phyloP scores from a whole-genome alignment of 2,797 vertebrate genomes.

The Psittacula echo region DNA sequence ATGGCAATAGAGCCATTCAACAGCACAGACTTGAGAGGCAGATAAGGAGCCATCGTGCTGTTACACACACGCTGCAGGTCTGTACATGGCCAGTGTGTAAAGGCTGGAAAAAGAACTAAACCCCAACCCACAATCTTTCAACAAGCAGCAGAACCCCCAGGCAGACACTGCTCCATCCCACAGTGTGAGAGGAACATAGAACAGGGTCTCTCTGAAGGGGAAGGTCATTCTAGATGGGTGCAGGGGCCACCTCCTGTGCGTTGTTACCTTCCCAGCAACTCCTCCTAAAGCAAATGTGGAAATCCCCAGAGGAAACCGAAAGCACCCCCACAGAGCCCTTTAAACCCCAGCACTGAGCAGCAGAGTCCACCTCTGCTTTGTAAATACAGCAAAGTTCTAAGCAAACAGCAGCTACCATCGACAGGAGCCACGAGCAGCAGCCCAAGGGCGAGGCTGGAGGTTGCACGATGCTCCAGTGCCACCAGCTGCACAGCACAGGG shows the following conservation, averaged over 20 bases:
- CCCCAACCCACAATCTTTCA: neutral
- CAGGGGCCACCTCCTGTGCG: neutral
- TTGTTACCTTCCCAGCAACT: neutral
- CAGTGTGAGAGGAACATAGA: neutral
- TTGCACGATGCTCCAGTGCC: constrained; percentile 9
- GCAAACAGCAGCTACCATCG: neutral
- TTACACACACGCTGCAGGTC: neutral
- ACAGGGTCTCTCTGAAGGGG: neutral
- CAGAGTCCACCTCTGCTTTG: neutral
- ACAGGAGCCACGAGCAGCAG: neutral
- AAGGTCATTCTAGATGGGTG: neutral
- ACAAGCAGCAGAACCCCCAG: neutral
- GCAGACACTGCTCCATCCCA: neutral
- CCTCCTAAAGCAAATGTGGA: neutral
- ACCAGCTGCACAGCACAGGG: neutral
- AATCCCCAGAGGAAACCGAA: neutral
- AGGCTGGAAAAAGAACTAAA: too few relatives aligned
- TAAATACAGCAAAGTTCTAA: neutral
- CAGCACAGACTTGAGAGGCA: neutral
- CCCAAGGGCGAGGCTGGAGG: neutral
- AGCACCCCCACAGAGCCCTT: neutral
- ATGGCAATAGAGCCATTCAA: neutral
- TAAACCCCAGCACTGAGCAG: neutral
- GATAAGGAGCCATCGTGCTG: neutral
- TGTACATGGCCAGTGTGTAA: neutral